phyloP scores from a whole-genome alignment of 2,888 invertebrate species.

The Hermaeophaga mercurialis region DNA sequence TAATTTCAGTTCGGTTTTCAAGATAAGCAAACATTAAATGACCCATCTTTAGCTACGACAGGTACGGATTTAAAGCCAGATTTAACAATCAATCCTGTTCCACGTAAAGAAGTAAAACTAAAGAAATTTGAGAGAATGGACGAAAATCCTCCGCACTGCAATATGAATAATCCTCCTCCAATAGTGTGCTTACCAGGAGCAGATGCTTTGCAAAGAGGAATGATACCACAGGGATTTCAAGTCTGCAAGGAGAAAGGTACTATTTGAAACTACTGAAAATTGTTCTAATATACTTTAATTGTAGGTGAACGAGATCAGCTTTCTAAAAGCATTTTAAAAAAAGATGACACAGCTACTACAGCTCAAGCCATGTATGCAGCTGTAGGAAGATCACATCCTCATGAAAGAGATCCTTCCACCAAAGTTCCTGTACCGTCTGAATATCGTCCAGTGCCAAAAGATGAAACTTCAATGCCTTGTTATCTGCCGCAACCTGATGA shows the following conservation, averaged over 20 bases:
- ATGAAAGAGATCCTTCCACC: background rate
- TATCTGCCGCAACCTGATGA: conserved; percentile 64
- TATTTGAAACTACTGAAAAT: background rate
- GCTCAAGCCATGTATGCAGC: conserved; percentile 6
- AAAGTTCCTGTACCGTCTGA: conserved; percentile 32
- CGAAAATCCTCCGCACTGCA: conserved; percentile 22
- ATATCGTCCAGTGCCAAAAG: conserved; percentile 25
- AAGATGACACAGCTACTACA: background rate
- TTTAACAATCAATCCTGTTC: conserved; percentile 38
- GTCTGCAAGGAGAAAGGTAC: conserved; percentile 9
- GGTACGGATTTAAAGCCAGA: conserved; percentile 42
- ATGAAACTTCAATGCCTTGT: conserved; percentile 44
- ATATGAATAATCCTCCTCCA: background rate
- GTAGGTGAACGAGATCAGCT: background rate
- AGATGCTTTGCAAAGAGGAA: background rate
- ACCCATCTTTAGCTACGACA: conserved; percentile 43
- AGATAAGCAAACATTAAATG: conserved; percentile 31
- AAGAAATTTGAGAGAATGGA: conserved; percentile 6
- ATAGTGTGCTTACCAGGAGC: conserved; percentile 14
- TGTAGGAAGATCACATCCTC: conserved; percentile 8
- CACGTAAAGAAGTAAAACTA: conserved; percentile 7
- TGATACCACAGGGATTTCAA: conserved; percentile 6
- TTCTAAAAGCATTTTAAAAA: background rate
- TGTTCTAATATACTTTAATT: background rate
- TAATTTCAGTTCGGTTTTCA: background rate